These are phyloP conservation scores for Heliornis fulica DNA, from an alignment of 2,113 vertebrate genomes.

Conservation along the genomic window DNA sequence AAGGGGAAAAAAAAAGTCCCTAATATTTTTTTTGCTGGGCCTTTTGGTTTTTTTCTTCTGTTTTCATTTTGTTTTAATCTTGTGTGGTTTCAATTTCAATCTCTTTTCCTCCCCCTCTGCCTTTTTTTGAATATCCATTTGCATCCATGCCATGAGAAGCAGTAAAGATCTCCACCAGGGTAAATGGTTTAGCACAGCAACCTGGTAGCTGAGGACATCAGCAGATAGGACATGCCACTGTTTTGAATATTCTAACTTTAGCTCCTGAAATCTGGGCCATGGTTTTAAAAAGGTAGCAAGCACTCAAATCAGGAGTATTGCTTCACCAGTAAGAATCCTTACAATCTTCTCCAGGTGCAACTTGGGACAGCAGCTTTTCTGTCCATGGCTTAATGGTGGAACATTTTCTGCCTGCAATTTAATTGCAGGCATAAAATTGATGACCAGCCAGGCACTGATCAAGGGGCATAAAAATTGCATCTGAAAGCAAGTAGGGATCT, in stretches of 20 bases:
- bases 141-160: neutral
- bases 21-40: neutral
- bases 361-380: neutral
- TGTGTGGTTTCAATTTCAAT: slow-evolving; percentile 38
- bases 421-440: slow-evolving; percentile 25
- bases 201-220: neutral
- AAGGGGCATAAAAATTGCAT: neutral
- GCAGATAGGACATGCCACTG: neutral
- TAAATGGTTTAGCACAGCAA: neutral
- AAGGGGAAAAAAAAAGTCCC: neutral
- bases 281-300: neutral
- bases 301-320: neutral
- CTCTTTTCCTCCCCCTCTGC: neutral
- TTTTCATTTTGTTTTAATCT: slow-evolving; percentile 5
- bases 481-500: neutral
- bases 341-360: neutral
- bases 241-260: neutral
- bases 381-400: neutral
- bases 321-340: neutral
- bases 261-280: neutral
- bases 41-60: neutral
- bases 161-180: neutral
- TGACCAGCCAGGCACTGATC: neutral
- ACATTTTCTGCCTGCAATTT: neutral
- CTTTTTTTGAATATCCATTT: neutral